Conservation (phyloP, 2,888 invertebrate species). For the Spodoptera exigua region DNA sequence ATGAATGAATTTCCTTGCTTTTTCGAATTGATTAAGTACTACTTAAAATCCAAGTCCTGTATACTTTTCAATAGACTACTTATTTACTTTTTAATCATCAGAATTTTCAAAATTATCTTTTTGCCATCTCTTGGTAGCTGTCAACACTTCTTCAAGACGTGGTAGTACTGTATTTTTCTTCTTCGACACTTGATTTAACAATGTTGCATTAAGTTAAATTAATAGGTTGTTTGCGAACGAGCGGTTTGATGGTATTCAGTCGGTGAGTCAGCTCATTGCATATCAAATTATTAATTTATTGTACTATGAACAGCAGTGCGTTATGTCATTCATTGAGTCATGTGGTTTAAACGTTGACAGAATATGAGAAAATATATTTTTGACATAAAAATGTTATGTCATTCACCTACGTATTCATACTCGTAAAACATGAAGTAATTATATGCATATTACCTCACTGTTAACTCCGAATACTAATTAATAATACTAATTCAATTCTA, state of each 20-base stretch:
- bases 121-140: too few species aligned
- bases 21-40: too few species aligned
- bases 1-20: too few species aligned
- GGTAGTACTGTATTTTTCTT: constrained; percentile 4
- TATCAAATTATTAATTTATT: constrained; percentile 42
- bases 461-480: too few species aligned
- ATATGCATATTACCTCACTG: too few species aligned
- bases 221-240: constrained; percentile 34
- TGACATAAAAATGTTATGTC: background rate
- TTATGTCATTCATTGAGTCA: constrained; percentile 56
- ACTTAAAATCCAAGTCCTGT: too few species aligned
- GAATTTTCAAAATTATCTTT: too few species aligned
- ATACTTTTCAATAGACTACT: too few species aligned
- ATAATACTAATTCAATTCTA: too few species aligned
- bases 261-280: constrained; percentile 43
- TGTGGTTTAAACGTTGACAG: constrained; percentile 16
- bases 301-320: constrained; percentile 25
- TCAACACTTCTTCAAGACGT: background rate
- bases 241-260: constrained; percentile 30
- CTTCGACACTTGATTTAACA: background rate
- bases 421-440: too few species aligned
- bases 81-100: too few species aligned
- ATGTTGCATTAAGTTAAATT: constrained; percentile 19
- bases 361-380: constrained; percentile 1
- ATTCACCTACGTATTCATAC: background rate